A percentile compares a stretch with the other conserved stretches of the same genome.
phyloP scores from a whole-genome alignment of 2,888 invertebrate genomes.

The Plagodis pulveraria region DNA sequence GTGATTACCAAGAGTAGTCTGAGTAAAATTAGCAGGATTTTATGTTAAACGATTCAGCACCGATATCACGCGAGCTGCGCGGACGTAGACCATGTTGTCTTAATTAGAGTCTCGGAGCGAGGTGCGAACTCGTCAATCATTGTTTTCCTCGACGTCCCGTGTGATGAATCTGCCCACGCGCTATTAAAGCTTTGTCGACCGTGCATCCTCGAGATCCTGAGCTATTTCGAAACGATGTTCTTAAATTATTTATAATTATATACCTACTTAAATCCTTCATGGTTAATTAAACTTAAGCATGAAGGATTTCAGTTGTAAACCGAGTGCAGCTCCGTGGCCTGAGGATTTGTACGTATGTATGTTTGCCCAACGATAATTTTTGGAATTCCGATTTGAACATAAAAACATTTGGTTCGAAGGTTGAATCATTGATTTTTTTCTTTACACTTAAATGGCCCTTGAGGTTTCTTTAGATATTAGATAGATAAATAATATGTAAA shows the following conservation, averaged over 20 bases:
- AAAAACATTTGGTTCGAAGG: no score
- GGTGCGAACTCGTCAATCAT: conserved; percentile 84
- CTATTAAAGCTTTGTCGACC: conserved; percentile 65
- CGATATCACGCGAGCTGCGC: conserved; percentile 54
- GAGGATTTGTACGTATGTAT: no score
- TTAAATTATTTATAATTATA: conserved; percentile 2
- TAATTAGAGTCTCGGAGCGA: conserved; percentile 78
- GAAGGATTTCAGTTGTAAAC: not conserved
- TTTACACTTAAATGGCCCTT: no score
- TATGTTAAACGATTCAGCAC: conserved; percentile 68
- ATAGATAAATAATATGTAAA: no score
- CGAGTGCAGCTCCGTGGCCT: no score
- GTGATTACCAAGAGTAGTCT: no score
- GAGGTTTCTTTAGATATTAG: no score
- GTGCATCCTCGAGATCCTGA: conserved; percentile 55
- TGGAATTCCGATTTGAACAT: no score
- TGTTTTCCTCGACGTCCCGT: conserved; percentile 67
- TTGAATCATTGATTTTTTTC: no score
- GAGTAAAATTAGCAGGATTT: conserved; percentile 59
- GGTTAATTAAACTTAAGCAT: conserved; percentile 4
- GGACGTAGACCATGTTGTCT: conserved; percentile 72
- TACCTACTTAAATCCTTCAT: not conserved
- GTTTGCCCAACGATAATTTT: no score
- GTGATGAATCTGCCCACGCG: conserved; percentile 70
- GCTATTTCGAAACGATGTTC: conserved; percentile 7